A percentile compares a stretch with the other conserved stretches of the same genome.
These are phyloP conservation scores for Anolis apletophallus DNA, from an alignment of 2,797 vertebrate genomes.

Conservation along the genomic window DNA sequence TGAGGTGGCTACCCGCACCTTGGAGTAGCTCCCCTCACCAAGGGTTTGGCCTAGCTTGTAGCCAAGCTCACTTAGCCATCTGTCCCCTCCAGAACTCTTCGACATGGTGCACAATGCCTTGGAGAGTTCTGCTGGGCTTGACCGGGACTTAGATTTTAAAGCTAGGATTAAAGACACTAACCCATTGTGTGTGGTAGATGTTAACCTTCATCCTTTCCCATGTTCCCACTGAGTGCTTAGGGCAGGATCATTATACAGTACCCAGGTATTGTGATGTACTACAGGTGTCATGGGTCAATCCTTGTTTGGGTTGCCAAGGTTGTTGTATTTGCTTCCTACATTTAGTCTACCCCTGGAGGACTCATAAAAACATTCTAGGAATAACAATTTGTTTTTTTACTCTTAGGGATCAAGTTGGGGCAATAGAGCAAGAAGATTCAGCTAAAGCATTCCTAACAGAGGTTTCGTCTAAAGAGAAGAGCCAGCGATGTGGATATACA, in stretches of 20 bases:
- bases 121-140: slow-evolving; percentile 39
- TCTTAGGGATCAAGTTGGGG: rapidly evolving
- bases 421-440: no score
- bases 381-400: not conserved
- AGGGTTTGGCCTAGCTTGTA: slow-evolving; percentile 77
- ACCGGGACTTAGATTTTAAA: slow-evolving; percentile 55
- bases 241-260: not conserved
- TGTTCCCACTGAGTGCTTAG: slow-evolving; percentile 39
- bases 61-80: slow-evolving; percentile 75
- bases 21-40: slow-evolving; percentile 83
- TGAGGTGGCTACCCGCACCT: slow-evolving; percentile 82
- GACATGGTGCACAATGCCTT: slow-evolving; percentile 48
- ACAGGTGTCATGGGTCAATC: not conserved
- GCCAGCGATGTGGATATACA: no score
- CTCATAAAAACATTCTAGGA: rapidly evolving
- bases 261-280: slow-evolving; percentile 34
- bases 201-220: slow-evolving; percentile 52
- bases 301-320: not conserved
- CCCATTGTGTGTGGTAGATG: slow-evolving; percentile 60
- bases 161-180: slow-evolving; percentile 48
- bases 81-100: slow-evolving; percentile 67
- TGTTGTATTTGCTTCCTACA: rapidly evolving
- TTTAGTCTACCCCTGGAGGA: not conserved
- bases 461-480: no score
- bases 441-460: no score